Conservation (phyloP, 1,140 invertebrate species). For the Gerris buenoi region DNA sequence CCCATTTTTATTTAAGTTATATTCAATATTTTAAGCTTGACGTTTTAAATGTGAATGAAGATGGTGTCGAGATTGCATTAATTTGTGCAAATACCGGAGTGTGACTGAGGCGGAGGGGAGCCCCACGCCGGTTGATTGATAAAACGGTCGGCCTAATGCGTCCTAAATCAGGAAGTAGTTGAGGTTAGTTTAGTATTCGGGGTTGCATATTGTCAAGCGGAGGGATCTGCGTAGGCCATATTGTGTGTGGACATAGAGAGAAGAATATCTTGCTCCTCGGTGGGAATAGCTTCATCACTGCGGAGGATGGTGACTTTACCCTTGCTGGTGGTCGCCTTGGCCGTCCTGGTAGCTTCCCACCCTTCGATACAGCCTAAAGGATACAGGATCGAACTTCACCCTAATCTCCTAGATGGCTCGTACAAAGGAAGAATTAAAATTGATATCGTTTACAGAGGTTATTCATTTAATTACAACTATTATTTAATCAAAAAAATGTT, state of each 20-base stretch:
- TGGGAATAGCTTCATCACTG: no score
- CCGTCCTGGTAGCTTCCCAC: slow-evolving; percentile 7
- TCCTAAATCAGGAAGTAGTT: background rate
- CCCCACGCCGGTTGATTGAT: background rate
- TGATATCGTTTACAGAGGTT: slow-evolving; percentile 17
- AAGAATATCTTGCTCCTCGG: background rate
- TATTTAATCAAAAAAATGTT: no score
- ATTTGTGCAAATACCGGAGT: background rate
- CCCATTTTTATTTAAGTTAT: no score
- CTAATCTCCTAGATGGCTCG: slow-evolving; percentile 20
- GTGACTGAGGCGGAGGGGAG: background rate
- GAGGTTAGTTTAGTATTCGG: background rate
- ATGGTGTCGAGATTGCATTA: background rate
- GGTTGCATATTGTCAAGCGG: background rate
- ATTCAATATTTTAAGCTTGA: no score
- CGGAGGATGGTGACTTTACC: background rate
- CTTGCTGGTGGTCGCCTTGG: background rate
- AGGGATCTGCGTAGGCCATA: background rate
- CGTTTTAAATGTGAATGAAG: no score
- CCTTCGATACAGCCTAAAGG: slow-evolving; percentile 17
- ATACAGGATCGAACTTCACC: slow-evolving; percentile 21
- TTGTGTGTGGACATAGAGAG: slow-evolving; percentile 2
- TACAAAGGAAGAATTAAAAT: slow-evolving; percentile 23
- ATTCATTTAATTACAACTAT: no score
- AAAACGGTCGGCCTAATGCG: background rate